Base-by-base conservation (phyloP, 92 coral and sea anemone genomes). In the Paramuricea clavata region DNA sequence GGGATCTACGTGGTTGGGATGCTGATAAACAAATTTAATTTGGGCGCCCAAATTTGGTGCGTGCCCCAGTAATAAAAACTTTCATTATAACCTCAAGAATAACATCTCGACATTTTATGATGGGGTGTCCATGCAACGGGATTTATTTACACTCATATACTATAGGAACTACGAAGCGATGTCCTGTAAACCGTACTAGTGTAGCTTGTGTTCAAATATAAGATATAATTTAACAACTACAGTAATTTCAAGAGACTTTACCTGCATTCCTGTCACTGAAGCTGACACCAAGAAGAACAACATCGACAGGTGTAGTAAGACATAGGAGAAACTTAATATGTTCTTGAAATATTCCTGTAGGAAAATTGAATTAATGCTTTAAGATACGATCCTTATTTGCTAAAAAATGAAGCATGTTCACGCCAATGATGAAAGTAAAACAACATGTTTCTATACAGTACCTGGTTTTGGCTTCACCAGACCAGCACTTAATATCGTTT, bases 401-500 rank as follows among this genome's bases (percentile, higher is more conserved):
- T 4, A 4, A 39, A 4, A 4, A 39, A 39, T 39, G 23, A 19
- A 16, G 28, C 23, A 19, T 19, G 30, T 57, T n/a, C n/a, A n/a
- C 7, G 67, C 30, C 3, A 57, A 57, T 19, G 25, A 19, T 19
- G 30, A 19, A 19, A 12, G 67, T 16, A 12, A 16, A 57, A 5
- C 22, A 19, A 57, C 22, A 57, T 57, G 30, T 5, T 1, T 27
- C 26, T 21, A 49, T n/a, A 60, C 36, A 10, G 30, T 62, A 91
- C 98, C 98, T 92, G 98, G 93, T 85, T 96, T 96, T 16, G 99
- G 98, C 21, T 90, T 92, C 12, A 87, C 95, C 31, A 96, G 87
- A 39, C 99, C 99, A 42, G 93, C 98, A 90, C 99, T 92, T 32
- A 96, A 86, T 41, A 96, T 94, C 8, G 99, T 96, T 88, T 96